Evolutionary conservation across 1,140 invertebrate species (phyloP).

Genomic region (fruit fly (Drosophila melanogaster)): Release_6_plus_ISO1_MT NT_033777.3:8638501-8639000

Average conservation of each 20-base stretch:
- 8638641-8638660: constrained; percentile 58
- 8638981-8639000: constrained; percentile 24
- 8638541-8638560: constrained; percentile 31
- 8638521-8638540: background rate
- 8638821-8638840: too few species aligned
- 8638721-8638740: too few species aligned
- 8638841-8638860: too few species aligned
- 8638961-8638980: constrained; percentile 18
- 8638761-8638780: too few species aligned
- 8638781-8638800: too few species aligned
- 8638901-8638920: background rate
- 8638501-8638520: constrained; percentile 72
- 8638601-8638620: constrained; percentile 68
- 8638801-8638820: too few species aligned
- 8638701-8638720: background rate
- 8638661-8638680: background rate
- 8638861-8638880: too few species aligned
- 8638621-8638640: constrained; percentile 37
- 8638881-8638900: background rate
- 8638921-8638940: constrained; percentile 1
- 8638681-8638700: background rate
- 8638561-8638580: constrained; percentile 53
- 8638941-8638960: constrained; percentile 7
- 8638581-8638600: constrained; percentile 79
- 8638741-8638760: too few species aligned